Conservation (phyloP, 2,888 invertebrate species). For the Blomia tropicalis region DNA sequence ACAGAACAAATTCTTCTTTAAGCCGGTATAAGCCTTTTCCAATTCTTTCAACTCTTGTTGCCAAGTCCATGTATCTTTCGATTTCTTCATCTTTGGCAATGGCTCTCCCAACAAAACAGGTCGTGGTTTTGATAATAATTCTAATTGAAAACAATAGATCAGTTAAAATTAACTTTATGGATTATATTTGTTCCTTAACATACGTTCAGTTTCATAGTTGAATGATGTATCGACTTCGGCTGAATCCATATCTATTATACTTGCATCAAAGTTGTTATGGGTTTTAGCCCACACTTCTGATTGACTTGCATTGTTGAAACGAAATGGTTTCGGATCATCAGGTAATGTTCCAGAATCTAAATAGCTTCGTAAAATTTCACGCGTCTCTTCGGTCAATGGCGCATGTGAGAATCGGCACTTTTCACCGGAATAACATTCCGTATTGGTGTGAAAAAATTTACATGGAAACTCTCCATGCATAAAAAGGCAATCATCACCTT, state of each 20-base stretch:
- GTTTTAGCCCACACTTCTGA: neutral
- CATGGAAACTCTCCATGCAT: constrained; percentile 95
- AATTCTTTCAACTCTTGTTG: constrained; percentile 29
- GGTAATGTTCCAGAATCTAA: constrained; percentile 24
- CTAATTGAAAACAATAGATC: neutral
- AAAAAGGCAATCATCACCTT: constrained; percentile 72
- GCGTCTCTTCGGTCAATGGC: constrained; percentile 62
- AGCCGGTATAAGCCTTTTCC: constrained; percentile 24
- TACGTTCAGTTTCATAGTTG: neutral
- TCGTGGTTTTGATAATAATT: constrained; percentile 16
- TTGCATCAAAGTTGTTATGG: neutral
- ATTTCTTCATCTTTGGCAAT: constrained; percentile 32
- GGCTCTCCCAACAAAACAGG: constrained; percentile 33
- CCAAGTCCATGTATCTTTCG: constrained; percentile 30
- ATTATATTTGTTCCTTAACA: neutral
- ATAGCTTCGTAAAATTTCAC: constrained; percentile 39
- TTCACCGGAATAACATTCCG: constrained; percentile 54
- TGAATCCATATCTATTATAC: neutral
- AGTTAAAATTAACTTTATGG: neutral
- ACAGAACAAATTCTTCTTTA: constrained; percentile 24
- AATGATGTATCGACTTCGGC: constrained; percentile 4
- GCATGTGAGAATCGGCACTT: constrained; percentile 87
- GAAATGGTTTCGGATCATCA: constrained; percentile 21
- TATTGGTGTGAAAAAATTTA: constrained; percentile 86
- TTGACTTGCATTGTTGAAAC: neutral